phyloP scores from a whole-genome alignment of 2,113 vertebrate species.

The Silurus meridionalis region DNA sequence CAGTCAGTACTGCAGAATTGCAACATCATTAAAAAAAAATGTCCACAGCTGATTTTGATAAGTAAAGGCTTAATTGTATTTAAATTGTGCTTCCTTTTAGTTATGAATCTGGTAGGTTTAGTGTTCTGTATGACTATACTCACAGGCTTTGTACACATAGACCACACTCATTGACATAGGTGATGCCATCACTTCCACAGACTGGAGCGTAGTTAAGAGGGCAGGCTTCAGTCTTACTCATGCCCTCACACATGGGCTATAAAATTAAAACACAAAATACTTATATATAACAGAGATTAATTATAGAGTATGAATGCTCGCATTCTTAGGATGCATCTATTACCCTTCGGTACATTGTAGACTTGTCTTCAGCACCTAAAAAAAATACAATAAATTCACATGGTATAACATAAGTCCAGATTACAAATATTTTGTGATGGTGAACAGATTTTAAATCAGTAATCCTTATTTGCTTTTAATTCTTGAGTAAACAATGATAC shows the following conservation, averaged over 20 bases:
- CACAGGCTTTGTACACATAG: conserved; percentile 72
- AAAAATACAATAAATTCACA: neutral
- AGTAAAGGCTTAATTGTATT: neutral
- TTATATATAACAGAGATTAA: neutral
- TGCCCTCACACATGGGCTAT: conserved; percentile 62
- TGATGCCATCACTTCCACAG: conserved; percentile 71
- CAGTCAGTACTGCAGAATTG: neutral
- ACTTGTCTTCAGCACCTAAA: conserved; percentile 59
- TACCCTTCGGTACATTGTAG: conserved; percentile 60
- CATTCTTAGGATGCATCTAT: neutral
- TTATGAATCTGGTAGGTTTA: neutral
- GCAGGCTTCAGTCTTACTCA: conserved; percentile 61
- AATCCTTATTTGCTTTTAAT: neutral
- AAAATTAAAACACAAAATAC: conserved; percentile 1
- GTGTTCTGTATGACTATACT: conserved; percentile 39
- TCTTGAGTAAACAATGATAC: neutral
- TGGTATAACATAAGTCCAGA: neutral
- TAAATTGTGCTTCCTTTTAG: neutral
- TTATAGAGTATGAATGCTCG: neutral
- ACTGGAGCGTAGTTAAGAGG: conserved; percentile 72
- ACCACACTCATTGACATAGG: conserved; percentile 75
- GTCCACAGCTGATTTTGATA: neutral
- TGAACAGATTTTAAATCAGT: neutral
- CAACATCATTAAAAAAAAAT: neutral
- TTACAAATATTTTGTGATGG: neutral